Evolutionary conservation across 2,888 invertebrate genomes (phyloP).

Genomic region (Tachina lurida): DNA sequence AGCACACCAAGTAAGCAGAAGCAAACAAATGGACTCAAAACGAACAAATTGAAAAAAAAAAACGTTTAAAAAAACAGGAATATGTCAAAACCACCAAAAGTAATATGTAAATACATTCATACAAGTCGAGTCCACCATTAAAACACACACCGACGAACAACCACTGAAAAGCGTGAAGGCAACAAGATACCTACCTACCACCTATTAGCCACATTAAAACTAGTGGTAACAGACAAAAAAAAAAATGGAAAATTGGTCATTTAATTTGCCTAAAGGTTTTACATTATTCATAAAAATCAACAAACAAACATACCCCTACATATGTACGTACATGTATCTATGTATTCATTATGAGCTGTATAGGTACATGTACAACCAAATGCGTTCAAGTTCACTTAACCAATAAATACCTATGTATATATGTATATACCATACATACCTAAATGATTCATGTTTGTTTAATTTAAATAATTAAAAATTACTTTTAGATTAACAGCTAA

Average conservation of each 20-base stretch:
- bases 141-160: conserved; percentile 15
- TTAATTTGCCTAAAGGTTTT: conserved; percentile 55
- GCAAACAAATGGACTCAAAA: conserved; percentile 5
- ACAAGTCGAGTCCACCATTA: background rate
- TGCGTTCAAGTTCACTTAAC: background rate
- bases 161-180: conserved; percentile 21
- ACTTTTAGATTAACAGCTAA: too few species aligned
- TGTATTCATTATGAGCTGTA: too few species aligned
- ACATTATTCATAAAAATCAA: too few species aligned
- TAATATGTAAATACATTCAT: conserved; percentile 46
- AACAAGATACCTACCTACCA: too few species aligned
- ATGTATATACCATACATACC: background rate
- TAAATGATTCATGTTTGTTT: background rate
- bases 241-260: conserved; percentile 54
- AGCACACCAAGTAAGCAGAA: conserved; percentile 29
- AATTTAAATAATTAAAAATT: too few species aligned
- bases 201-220: background rate
- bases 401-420: background rate
- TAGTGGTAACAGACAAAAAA: conserved; percentile 23
- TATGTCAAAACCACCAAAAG: conserved; percentile 63
- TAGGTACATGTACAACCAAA: background rate
- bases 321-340: too few species aligned
- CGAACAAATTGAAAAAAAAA: background rate
- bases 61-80: conserved; percentile 34
- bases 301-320: too few species aligned